These are phyloP conservation scores for Gryllus bimaculatus DNA, from an alignment of 1,140 invertebrate genomes.

Conservation along the genomic window DNA sequence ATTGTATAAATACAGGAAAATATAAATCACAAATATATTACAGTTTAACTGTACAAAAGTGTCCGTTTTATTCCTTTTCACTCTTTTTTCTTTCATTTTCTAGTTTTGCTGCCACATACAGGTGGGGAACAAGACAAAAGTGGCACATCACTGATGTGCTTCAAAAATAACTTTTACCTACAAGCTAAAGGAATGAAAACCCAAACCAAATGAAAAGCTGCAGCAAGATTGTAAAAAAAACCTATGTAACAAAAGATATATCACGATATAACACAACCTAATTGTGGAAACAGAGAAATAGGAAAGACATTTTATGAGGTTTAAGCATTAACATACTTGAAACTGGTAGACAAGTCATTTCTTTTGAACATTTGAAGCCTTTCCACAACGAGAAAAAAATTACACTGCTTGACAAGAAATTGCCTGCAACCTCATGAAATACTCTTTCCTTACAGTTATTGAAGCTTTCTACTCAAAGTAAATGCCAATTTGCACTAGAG, in stretches of 20 bases:
- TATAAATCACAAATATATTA: not conserved
- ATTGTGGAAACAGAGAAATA: not conserved
- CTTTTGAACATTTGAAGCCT: constrained; percentile 3
- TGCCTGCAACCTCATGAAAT: not conserved
- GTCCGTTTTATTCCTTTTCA: constrained; percentile 7
- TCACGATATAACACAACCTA: constrained; percentile 16
- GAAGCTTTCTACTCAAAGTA: constrained; percentile 7
- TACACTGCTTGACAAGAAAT: not conserved
- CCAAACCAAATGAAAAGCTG: constrained; percentile 11
- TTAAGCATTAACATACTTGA: not conserved
- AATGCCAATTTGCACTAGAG: constrained; percentile 12
- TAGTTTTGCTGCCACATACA: constrained; percentile 16
- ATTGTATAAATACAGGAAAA: not conserved
- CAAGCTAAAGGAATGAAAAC: constrained; percentile 16
- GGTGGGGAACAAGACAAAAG: constrained; percentile 10
- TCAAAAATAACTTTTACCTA: constrained; percentile 11
- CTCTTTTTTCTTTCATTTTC: constrained; percentile 14
- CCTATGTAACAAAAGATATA: not conserved
- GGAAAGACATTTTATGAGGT: not conserved
- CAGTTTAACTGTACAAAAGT: constrained; percentile 19
- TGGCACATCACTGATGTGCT: constrained; percentile 10
- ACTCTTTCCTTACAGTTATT: not conserved
- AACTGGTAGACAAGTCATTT: not conserved
- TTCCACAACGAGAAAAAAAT: not conserved
- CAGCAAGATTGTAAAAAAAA: constrained; percentile 12